Conservation (phyloP, 1,140 invertebrate species). For the Diachasmimorpha longicaudata region DNA sequence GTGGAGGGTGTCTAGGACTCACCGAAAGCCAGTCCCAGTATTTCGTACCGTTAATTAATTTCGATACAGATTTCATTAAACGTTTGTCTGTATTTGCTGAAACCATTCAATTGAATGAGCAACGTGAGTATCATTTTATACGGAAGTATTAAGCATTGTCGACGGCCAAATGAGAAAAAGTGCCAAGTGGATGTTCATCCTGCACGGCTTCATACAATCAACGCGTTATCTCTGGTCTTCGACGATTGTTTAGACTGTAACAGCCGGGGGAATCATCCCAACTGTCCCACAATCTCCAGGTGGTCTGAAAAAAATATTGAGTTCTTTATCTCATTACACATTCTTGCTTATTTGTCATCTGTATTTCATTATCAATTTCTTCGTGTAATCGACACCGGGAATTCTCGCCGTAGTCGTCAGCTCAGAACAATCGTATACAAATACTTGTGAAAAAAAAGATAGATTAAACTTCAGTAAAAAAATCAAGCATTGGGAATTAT, state of each 20-base stretch:
- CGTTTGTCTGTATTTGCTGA: neutral
- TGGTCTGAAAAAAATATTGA: conserved; percentile 29
- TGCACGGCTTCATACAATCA: neutral
- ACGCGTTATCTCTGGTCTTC: neutral
- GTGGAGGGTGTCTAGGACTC: too few relatives aligned
- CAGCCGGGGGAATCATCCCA: neutral
- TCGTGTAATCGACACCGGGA: too few relatives aligned
- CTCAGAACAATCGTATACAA: too few relatives aligned
- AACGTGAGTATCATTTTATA: neutral
- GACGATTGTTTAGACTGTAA: neutral
- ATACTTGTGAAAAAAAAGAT: too few relatives aligned
- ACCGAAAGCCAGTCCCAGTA: too few relatives aligned
- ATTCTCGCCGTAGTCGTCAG: too few relatives aligned
- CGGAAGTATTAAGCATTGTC: neutral
- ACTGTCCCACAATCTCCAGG: conserved; percentile 43
- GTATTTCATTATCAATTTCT: too few relatives aligned
- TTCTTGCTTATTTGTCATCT: too few relatives aligned
- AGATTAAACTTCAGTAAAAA: too few relatives aligned
- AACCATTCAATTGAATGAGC: neutral
- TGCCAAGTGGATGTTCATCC: neutral
- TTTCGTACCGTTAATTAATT: too few relatives aligned
- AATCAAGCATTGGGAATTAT: too few relatives aligned
- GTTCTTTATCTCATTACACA: neutral
- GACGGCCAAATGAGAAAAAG: neutral
- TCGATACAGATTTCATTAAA: neutral